phyloP scores from a whole-genome alignment of 2,797 vertebrate species.

The Gallinago stenura region DNA sequence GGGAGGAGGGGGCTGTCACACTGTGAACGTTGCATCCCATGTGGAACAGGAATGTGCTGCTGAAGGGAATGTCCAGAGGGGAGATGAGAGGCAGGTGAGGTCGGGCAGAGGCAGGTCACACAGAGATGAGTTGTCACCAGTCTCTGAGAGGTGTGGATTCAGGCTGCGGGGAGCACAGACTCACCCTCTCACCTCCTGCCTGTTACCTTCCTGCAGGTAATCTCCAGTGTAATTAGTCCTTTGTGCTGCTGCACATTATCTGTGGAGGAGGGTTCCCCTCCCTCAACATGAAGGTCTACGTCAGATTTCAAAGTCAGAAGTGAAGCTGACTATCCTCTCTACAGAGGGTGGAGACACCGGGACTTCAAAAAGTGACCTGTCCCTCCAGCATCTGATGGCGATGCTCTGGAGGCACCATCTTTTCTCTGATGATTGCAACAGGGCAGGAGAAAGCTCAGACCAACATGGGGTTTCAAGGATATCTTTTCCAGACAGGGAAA shows the following conservation, averaged over 20 bases:
- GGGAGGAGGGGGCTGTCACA: accelerated
- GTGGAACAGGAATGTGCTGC: background rate
- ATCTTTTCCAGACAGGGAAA: background rate
- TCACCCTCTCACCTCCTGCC: background rate
- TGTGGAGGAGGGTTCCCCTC: background rate
- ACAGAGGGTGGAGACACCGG: background rate
- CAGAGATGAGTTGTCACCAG: background rate
- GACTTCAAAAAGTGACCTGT: accelerated
- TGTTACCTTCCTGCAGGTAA: accelerated
- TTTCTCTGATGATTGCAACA: background rate
- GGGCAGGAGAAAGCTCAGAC: background rate
- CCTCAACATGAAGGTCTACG: background rate
- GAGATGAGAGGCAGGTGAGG: background rate
- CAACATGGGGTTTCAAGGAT: background rate
- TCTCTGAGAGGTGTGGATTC: background rate
- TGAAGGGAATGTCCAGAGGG: background rate
- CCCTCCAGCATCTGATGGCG: background rate
- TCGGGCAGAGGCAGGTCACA: background rate
- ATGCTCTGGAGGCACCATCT: background rate
- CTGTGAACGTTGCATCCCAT: background rate
- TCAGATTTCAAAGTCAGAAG: background rate
- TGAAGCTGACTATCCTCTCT: background rate
- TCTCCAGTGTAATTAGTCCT: background rate
- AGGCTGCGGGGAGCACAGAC: background rate
- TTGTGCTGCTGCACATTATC: background rate